Percentiles rank a stretch among this genome's conserved stretches.
Conservation (phyloP, 2,888 invertebrate species). For the Lithophane leautieri region DNA sequence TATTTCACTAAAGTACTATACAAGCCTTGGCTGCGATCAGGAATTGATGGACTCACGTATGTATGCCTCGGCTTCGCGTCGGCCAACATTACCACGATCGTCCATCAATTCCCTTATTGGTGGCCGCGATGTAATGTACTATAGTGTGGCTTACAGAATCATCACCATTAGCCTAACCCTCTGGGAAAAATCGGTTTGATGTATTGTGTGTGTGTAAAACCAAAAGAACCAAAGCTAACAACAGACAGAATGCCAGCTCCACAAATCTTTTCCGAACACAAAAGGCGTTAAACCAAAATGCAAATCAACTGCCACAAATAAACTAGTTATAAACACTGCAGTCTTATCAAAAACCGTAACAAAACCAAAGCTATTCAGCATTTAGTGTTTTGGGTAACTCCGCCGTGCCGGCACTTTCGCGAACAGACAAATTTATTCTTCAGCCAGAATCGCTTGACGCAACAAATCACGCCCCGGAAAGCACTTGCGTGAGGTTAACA, state of each 20-base stretch:
- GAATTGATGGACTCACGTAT: too few species aligned
- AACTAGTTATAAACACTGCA: slow-evolving; percentile 47
- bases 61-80: too few species aligned
- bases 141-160: too few species aligned
- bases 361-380: slow-evolving; percentile 40
- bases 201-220: too few species aligned
- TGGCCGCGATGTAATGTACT: too few species aligned
- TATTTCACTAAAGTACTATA: too few species aligned
- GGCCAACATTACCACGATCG: too few species aligned
- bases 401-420: slow-evolving; percentile 35
- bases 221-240: neutral
- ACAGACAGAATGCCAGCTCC: neutral
- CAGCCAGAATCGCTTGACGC: slow-evolving; percentile 67
- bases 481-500: slow-evolving; percentile 76
- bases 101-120: too few species aligned
- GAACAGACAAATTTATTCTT: slow-evolving; percentile 67
- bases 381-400: slow-evolving; percentile 63
- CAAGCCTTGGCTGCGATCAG: too few species aligned
- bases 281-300: slow-evolving; percentile 29
- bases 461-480: slow-evolving; percentile 79
- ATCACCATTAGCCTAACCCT: too few species aligned
- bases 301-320: slow-evolving; percentile 33
- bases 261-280: neutral
- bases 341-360: slow-evolving; percentile 50
- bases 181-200: too few species aligned